Evolutionary conservation across 2,797 vertebrate genomes (phyloP).

Genomic region (Pantherophis alleghaniensis): DNA sequence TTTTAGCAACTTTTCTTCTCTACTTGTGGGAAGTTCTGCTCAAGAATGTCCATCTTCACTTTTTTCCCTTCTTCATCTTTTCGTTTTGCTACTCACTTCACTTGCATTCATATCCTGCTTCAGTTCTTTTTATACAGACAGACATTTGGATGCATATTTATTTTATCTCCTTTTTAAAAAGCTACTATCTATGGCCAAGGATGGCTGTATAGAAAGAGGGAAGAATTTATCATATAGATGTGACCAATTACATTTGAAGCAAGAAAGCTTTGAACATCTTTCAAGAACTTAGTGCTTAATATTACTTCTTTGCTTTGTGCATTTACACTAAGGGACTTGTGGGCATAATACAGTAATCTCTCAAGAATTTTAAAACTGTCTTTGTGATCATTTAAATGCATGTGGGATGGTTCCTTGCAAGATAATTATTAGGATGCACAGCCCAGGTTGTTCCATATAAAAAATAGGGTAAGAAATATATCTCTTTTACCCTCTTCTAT

Average conservation of each 20-base stretch:
- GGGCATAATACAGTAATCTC: background rate
- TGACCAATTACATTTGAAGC: conserved; percentile 6
- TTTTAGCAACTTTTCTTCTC: conserved; percentile 37
- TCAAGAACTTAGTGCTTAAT: conserved; percentile 15
- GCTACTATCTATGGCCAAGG: conserved; percentile 40
- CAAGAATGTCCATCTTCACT: conserved; percentile 38
- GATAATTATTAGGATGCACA: background rate
- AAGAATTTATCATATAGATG: conserved; percentile 59
- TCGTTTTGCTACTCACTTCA: conserved; percentile 28
- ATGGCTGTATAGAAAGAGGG: conserved; percentile 50
- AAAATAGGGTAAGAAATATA: background rate
- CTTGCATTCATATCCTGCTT: conserved; percentile 48
- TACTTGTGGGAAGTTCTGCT: conserved; percentile 55
- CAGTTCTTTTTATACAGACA: conserved; percentile 34
- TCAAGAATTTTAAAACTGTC: background rate
- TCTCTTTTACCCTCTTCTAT: background rate
- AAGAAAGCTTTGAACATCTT: conserved; percentile 5
- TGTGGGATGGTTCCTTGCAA: background rate
- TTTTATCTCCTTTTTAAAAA: conserved; percentile 13
- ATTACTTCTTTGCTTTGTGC: background rate
- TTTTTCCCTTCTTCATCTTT: conserved; percentile 38
- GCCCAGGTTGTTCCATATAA: background rate
- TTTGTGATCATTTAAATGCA: background rate
- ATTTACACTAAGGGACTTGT: background rate
- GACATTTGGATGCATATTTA: conserved; percentile 15